These are phyloP conservation scores for Orthosia gothica DNA, from an alignment of 2,888 invertebrate genomes.

Conservation along the genomic window DNA sequence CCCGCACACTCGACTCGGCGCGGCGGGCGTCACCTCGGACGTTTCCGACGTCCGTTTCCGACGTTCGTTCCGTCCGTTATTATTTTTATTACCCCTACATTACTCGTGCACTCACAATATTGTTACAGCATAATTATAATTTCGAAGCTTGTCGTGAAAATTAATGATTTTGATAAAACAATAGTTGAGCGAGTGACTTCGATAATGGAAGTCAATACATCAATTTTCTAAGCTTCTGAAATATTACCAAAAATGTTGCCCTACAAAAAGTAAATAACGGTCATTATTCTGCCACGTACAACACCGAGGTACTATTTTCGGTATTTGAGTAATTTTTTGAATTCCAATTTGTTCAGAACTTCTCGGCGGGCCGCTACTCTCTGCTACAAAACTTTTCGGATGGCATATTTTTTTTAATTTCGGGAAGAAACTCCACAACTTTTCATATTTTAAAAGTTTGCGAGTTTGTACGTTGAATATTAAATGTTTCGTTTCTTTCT, in stretches of 20 bases:
- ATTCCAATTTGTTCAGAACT: slow-evolving; percentile 67
- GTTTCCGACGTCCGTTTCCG: slow-evolving; percentile 78
- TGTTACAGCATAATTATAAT: slow-evolving; percentile 63
- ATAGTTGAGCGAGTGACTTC: slow-evolving; percentile 7
- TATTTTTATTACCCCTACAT: slow-evolving; percentile 76
- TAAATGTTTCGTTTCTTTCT: slow-evolving; percentile 72
- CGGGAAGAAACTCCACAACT: slow-evolving; percentile 63
- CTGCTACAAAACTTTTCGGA: slow-evolving; percentile 68
- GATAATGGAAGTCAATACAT: background rate
- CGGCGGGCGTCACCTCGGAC: slow-evolving; percentile 72
- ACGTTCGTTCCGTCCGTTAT: slow-evolving; percentile 73
- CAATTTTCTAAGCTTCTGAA: background rate
- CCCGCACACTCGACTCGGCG: slow-evolving; percentile 68
- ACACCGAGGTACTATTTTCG: slow-evolving; percentile 42
- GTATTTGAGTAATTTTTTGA: slow-evolving; percentile 67
- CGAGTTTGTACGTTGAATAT: slow-evolving; percentile 74
- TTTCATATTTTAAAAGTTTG: slow-evolving; percentile 68
- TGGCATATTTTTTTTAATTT: slow-evolving; percentile 75
- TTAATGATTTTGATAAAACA: slow-evolving; percentile 15
- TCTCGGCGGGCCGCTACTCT: slow-evolving; percentile 49
- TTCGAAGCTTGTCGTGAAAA: slow-evolving; percentile 18
- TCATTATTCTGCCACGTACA: slow-evolving; percentile 6
- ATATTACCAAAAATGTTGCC: background rate
- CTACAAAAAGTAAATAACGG: slow-evolving; percentile 9
- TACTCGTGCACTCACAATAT: slow-evolving; percentile 67